Evolutionary conservation across 30 jellyfish, hydroid and myxozoan genomes (phyloP), one percentile per base, ranked within the genome.

Genomic region (Catostylus mosaicus): DNA sequence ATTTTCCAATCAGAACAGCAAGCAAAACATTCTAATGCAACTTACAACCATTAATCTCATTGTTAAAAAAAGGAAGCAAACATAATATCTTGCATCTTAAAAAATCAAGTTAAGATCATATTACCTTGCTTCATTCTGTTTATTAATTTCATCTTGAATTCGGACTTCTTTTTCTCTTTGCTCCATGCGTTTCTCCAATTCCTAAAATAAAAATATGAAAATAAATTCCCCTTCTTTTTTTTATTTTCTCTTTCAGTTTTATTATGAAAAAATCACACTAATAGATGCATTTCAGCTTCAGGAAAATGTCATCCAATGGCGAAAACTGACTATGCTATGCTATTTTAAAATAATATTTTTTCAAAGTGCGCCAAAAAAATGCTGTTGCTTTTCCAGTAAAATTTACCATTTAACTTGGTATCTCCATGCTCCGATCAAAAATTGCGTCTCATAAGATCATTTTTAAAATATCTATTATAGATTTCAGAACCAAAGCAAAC

Each of bases 181-280:
- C 35, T 79, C 90, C 90, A 79, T 79, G 4, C 90, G 90, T 70
- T 79, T 79, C 73, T 79, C 90, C 68, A 79, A 67, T 50, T 79
- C 90, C 90, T 79, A 38, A 29, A 64, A 63, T 35, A 78, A 10
- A 52, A 52, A 40, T 40, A 40, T 40, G 14, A 5, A 40, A 14
- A 40, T 40, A 14, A 40, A 40, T 5, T 40, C 11, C 54, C 14
- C 54, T 40, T 40, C n/a, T n/a, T n/a, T n/a, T n/a, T n/a, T n/a
- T n/a, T n/a, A n/a, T n/a, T n/a, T n/a, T n/a, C n/a, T n/a, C n/a
- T n/a, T n/a, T n/a, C n/a, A 40, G 54, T 40, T 40, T 5, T 40
- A 5, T 40, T 40, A 14, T 40, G 14, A 40, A 40, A 40, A 40
- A 40, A 14, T 5, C 14, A 5, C 14, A 40, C 11, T 5, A 40